Evolutionary conservation across 1,140 invertebrate species (phyloP), one percentile per base, ranked within the genome.

Genomic region (Camponotus floridanus): DNA sequence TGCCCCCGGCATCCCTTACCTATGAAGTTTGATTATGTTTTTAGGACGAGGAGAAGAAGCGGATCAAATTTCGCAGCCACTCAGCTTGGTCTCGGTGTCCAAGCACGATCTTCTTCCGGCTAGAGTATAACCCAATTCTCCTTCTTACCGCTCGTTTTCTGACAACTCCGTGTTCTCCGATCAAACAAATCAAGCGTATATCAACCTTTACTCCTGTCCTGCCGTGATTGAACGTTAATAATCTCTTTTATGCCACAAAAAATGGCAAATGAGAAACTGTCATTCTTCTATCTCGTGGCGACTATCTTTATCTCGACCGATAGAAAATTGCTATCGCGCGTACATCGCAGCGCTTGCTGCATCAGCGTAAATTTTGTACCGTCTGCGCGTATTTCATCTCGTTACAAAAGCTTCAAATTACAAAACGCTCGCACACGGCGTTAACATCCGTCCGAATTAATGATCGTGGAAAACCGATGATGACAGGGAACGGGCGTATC

Each of bases 21-120:
- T 87, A 85, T 88, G 84, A 91, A 91, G 90, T 91, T 91, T 91
- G 90, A 91, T 91, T 91, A 91, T 91, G 71, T 91, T 90, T 91
- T 90, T 88, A 85, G 76, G 81, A 74, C 83, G 86, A 78, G 62
- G 83, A 88, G 86, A 73, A 86, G 55, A 73, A 87, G 55, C 67
- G 89, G 86, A 90, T 91, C 88, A 90, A 90, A 90, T 90, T 90
- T 86, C 88, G 51, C 79, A 84, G 86, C 87, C 87, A 39, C 87
- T 81, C 39, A 70, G 65, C 57, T 65, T 48, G 71, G 45, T 45
- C 42, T 68, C 68, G 33, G 51, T 76, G 68, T 71, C 59, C 55
- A 73, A 88, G 76, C 51, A 85, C 87, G 51, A 71, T 59, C 76
- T 42, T 48, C 51, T 39, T 45, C 55, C 81, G 51, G 36, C 39